These are phyloP conservation scores for Pseudopipra pipra DNA, from an alignment of 2,113 vertebrate species.

Conservation along the genomic window DNA sequence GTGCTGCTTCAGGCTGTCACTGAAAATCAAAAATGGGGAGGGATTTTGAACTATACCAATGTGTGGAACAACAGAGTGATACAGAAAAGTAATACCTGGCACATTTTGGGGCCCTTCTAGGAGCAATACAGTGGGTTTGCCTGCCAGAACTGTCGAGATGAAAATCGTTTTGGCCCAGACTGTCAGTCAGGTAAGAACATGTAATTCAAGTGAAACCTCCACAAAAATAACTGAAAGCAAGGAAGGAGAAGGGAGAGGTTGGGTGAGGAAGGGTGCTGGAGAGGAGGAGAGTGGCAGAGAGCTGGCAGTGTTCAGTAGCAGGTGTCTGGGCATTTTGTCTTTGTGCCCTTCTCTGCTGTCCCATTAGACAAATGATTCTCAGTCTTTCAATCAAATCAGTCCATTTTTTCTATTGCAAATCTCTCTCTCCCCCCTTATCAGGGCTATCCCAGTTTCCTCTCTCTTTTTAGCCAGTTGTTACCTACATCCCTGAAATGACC, in stretches of 20 bases:
- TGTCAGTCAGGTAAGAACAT: slow-evolving; percentile 83
- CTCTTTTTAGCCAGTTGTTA: background rate
- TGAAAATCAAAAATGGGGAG: background rate
- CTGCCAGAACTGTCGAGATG: slow-evolving; percentile 85
- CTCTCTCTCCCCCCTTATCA: background rate
- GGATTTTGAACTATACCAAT: background rate
- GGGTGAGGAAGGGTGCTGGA: background rate
- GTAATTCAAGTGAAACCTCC: background rate
- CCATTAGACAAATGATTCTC: background rate
- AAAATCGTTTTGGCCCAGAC: slow-evolving; percentile 76
- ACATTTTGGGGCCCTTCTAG: slow-evolving; percentile 63
- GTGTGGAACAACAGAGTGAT: background rate
- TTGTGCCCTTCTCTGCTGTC: background rate
- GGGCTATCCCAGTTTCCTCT: background rate
- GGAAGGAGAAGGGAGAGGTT: background rate
- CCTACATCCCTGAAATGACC: background rate
- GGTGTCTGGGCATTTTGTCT: background rate
- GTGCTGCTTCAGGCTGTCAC: background rate
- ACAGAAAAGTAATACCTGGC: background rate
- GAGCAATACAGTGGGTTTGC: slow-evolving; percentile 84
- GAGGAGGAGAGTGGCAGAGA: background rate
- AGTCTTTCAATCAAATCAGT: background rate
- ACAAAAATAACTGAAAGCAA: background rate
- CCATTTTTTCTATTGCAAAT: background rate
- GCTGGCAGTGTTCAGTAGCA: background rate